These are phyloP conservation scores for Acronicta leporina DNA, from an alignment of 2,888 invertebrate species.

Conservation along the genomic window DNA sequence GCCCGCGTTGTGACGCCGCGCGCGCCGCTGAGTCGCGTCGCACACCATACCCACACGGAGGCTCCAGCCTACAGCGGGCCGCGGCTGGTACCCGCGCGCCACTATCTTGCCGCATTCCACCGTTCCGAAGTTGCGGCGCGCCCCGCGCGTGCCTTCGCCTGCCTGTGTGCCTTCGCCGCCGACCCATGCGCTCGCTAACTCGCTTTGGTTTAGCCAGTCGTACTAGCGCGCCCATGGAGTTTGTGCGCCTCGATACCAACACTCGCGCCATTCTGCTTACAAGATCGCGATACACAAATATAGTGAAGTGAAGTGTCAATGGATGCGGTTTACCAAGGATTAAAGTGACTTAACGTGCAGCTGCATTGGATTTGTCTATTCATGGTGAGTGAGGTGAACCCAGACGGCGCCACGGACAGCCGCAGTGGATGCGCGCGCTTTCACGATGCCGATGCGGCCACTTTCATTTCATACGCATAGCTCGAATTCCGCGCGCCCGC, in stretches of 20 bases:
- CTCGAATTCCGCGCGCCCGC: slow-evolving; percentile 87
- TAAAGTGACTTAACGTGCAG: slow-evolving; percentile 75
- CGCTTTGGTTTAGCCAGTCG: slow-evolving; percentile 83
- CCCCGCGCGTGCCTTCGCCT: slow-evolving; percentile 85
- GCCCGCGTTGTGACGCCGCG: slow-evolving; percentile 57
- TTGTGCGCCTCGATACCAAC: slow-evolving; percentile 70
- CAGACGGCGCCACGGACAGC: slow-evolving; percentile 69
- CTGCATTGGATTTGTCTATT: slow-evolving; percentile 85
- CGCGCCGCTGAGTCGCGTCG: slow-evolving; percentile 66
- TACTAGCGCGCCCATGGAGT: slow-evolving; percentile 77
- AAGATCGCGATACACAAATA: slow-evolving; percentile 73
- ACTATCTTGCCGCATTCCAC: slow-evolving; percentile 83
- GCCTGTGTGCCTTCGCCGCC: slow-evolving; percentile 87
- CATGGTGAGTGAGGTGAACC: slow-evolving; percentile 81
- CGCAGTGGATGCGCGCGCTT: slow-evolving; percentile 86
- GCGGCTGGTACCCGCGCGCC: slow-evolving; percentile 78
- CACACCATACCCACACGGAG: slow-evolving; percentile 60
- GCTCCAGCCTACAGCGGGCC: slow-evolving; percentile 75
- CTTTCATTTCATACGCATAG: slow-evolving; percentile 89
- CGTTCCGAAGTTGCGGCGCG: slow-evolving; percentile 86
- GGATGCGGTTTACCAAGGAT: slow-evolving; percentile 83
- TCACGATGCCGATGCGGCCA: slow-evolving; percentile 88
- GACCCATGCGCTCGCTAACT: slow-evolving; percentile 94
- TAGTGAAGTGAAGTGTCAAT: slow-evolving; percentile 86
- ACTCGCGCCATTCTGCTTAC: slow-evolving; percentile 63